Conservation (phyloP, 2,797 vertebrate genomes). For the Kryptolebias ocellatus region DNA sequence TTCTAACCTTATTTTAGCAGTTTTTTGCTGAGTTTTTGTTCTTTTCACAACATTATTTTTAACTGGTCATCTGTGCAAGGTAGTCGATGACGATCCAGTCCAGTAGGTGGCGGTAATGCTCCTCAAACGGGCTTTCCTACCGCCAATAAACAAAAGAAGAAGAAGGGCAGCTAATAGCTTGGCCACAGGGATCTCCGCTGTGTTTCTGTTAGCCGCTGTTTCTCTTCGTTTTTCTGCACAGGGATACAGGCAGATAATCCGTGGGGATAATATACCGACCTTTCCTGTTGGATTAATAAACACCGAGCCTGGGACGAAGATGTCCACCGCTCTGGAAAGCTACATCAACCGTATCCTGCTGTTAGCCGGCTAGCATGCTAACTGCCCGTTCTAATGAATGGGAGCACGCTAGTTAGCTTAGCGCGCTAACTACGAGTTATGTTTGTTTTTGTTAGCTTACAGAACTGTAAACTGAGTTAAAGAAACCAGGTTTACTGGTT, state of each 20-base stretch:
- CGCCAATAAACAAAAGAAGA: too few relatives aligned
- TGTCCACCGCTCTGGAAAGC: slow-evolving; percentile 94
- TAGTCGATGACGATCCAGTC: too few relatives aligned
- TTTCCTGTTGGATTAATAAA: not conserved
- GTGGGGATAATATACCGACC: not conserved
- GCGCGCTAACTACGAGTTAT: not conserved
- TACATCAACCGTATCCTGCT: slow-evolving; percentile 97
- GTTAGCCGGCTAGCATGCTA: slow-evolving; percentile 9
- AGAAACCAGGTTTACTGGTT: too few relatives aligned
- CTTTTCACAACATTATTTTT: too few relatives aligned
- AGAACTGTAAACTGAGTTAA: not conserved
- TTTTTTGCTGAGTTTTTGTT: too few relatives aligned
- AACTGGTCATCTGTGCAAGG: too few relatives aligned
- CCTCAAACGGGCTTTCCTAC: too few relatives aligned
- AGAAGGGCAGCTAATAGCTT: too few relatives aligned
- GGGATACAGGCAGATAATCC: not conserved
- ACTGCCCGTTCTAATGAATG: not conserved
- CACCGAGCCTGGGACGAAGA: slow-evolving; percentile 52
- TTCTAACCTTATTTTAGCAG: too few relatives aligned
- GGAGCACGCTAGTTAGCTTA: slow-evolving; percentile 3
- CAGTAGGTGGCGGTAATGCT: too few relatives aligned
- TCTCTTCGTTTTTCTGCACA: not conserved
- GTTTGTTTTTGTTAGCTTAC: not conserved
- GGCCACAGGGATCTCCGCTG: not conserved
- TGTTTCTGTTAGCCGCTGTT: slow-evolving; percentile 3